Base-by-base conservation (phyloP, 2,888 invertebrate genomes). In the Lingula anatina region DNA sequence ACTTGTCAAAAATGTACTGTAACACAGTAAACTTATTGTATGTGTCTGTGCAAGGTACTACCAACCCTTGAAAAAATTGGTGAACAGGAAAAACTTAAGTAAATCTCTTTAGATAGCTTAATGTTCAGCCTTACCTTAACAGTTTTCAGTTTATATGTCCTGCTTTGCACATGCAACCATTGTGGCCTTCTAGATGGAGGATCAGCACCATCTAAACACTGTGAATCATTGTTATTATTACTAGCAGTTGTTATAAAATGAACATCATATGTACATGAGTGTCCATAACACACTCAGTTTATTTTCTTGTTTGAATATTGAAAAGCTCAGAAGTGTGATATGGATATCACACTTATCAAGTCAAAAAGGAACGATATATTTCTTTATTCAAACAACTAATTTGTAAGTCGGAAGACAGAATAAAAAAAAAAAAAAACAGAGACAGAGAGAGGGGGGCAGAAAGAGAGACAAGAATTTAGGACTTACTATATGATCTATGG, bases 401-500 rank as follows among this genome's bases (percentile, higher is more conserved):
- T 46, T 45, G 65, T 66, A 31, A 24, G 51, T 45, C 5, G 40
- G 1, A 31, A 12, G 25, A 44, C 15, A 53, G 28, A 44, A 7
- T 38, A 37, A 7, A 38, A 12, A 5, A 47, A 20, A 35, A n/a
- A 9, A 21, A 37, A 2, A 20, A 9, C 15, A 45, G 37, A 35
- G 15, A 5, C 23, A 18, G 12, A 5, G 24, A 21, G 4, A 37
- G 12, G 4, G 12, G 15, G 2, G 4, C 15, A 42, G 24, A 15
- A 39, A 20, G 2, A n/a, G 21, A 7, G 36, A 37, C 35, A 35
- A 45, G 5, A 20, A 12, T 20, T 25, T 12, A 41, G 18, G 25
- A 55, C 64, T 62, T 55, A 66, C 66, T 21, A 65, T 49, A 44
- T 62, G 46, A 39, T 52, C 57, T n/a, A 61, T 37, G 15, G 53